Base-by-base conservation (phyloP, 2,797 vertebrate genomes). In the Hippocampus kuda region DNA sequence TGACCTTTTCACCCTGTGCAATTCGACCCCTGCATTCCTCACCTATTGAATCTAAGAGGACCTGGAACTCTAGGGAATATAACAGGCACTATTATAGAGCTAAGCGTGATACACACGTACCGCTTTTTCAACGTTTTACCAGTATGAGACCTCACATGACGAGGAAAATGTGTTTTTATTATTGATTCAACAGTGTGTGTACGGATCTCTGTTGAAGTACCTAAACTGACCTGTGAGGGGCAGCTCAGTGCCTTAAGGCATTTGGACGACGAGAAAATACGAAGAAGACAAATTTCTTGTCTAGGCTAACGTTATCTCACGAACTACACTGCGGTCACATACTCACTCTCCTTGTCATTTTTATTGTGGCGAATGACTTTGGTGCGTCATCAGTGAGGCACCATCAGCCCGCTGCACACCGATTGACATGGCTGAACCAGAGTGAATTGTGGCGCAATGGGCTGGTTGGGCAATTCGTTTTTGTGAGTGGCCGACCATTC, bases 1-100 rank as follows among this genome's bases (percentile, higher is more conserved):
- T 70, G 75, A 84, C 87, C 86, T 79, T 68, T 78, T 85, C 86
- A 89, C 85, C 86, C 73, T 46, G 61, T 75, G 84, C 82, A 80
- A 76, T 80, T 78, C 82, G 71, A 83, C 85, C 82, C 83, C 76
- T 68, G 38, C 71, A 57, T 79, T 83, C 71, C 66, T 66, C 13
- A 72, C 74, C 74, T 80, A 75, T 81, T 84, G 80, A 75, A 76
- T 80, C 79, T 77, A 26, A 26, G 41, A 15, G 8, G 22, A 64
- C 61, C 22, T n/a, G 22, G 22, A 65, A 26, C 41, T 48, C 8
- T 8, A 38, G 30, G 30, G 16, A 61, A 22, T 61, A 61, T 61
- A 7, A 20, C 30, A 38, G 10, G 18, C 59, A 6, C 16, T 15
- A 6, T 27, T 27, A 0, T 15, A 57, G 56, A 38, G 2, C 16